Base-by-base conservation (phyloP, 1,140 invertebrate genomes). In the Pseudomyrmex pallidus region DNA sequence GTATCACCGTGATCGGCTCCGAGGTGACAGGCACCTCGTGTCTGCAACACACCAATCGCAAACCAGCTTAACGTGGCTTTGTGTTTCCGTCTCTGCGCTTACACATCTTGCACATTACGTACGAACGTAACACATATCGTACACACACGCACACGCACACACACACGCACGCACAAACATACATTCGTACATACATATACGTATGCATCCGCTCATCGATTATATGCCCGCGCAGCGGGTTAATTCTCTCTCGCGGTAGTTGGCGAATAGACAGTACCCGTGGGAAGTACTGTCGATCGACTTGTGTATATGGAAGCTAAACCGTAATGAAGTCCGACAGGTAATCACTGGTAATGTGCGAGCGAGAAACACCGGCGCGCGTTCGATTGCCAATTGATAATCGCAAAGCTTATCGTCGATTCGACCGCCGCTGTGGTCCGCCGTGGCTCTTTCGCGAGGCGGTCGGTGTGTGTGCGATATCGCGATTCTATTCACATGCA, bases 1-100 rank as follows among this genome's bases (percentile, higher is more conserved):
- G 97, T 93, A 99, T 97, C 94, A 99, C 97, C 94, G 97, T 97
- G 95, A 99, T 98, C 92, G 97, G 97, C 95, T 98, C 96, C 94
- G 97, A 97, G 94, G 98, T 97, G 94, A 99, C 98, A 92, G 98
- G 98, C 95, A 99, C 98, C 96, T 99, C 98, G 96, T 99, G 98
- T 97, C 98, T 99, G 96, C 91, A 97, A 97, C 94, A 95, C 93
- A 94, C 92, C 91, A 94, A 94, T 93, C 92, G 92, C 91, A 93
- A 52, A 94, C 93, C 94, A 94, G 94, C 91, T 94, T 94, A 94
- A 93, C 92, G 90, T 94, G 94, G 94, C 94, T 92, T 94, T 94
- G 90, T 92, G 35, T 35, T 35, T 89, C 84, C 82, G 85, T 72
- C 87, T 72, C 88, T 83, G 74, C 76, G 56, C 72, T 86, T 74